Evolutionary conservation across 2,113 vertebrate genomes (phyloP).

Genomic region (Laticauda laticaudata): DNA sequence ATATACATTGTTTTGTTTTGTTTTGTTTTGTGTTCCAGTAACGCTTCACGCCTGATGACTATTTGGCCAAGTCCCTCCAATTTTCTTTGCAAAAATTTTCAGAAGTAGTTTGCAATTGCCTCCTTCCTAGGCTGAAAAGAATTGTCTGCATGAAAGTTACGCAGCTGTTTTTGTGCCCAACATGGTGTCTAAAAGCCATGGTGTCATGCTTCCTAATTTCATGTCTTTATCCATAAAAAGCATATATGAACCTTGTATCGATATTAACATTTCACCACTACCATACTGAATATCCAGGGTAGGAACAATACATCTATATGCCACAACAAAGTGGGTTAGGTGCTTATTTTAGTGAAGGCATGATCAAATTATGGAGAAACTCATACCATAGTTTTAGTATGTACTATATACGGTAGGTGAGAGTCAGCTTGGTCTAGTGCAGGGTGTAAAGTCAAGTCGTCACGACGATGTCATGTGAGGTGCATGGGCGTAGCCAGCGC

Average conservation of each 20-base stretch:
- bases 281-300: not conserved
- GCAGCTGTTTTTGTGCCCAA: not conserved
- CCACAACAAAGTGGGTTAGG: not conserved
- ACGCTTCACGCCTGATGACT: not conserved
- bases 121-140: not conserved
- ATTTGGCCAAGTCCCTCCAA: not conserved
- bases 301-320: not conserved
- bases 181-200: not conserved
- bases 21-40: not conserved
- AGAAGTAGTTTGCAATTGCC: not conserved
- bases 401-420: not conserved
- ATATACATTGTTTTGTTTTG: constrained; percentile 3
- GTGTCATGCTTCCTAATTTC: not conserved
- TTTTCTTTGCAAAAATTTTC: not conserved
- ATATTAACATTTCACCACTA: not conserved
- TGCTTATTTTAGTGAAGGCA: not conserved
- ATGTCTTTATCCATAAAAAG: not conserved
- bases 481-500: too few species aligned
- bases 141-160: not conserved
- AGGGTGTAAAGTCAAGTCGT: too few species aligned
- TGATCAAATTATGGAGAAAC: not conserved
- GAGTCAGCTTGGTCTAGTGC: too few species aligned
- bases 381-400: not conserved
- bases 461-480: too few species aligned
- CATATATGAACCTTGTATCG: constrained; percentile 1